phyloP scores from a whole-genome alignment of 2,888 invertebrate species.

The Hyalella azteca region DNA sequence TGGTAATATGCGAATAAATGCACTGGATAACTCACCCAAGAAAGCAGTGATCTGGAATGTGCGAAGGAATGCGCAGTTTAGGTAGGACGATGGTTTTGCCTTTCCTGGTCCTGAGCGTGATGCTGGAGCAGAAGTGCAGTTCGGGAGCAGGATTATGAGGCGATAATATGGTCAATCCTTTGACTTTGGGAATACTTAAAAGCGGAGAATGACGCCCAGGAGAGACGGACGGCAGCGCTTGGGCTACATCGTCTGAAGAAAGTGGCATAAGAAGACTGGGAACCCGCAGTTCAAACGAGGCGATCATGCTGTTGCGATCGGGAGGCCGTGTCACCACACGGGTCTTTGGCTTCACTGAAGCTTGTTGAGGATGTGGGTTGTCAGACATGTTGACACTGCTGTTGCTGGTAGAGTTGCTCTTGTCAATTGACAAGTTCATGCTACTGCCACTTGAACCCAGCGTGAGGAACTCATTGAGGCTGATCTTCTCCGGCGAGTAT shows the following conservation, averaged over 20 bases:
- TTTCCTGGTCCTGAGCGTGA: constrained; percentile 70
- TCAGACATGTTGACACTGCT: constrained; percentile 20
- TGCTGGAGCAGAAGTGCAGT: constrained; percentile 65
- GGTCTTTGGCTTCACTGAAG: constrained; percentile 35
- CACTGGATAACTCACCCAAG: constrained; percentile 49
- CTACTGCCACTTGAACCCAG: constrained; percentile 33
- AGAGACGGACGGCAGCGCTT: constrained; percentile 1
- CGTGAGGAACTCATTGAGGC: constrained; percentile 23
- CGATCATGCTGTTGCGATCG: constrained; percentile 53
- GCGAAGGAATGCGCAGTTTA: constrained; percentile 73
- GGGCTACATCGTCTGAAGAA: background rate
- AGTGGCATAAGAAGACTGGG: constrained; percentile 41
- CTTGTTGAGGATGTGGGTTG: background rate
- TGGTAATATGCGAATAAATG: no score
- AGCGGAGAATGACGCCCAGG: constrained; percentile 24
- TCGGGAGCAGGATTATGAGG: constrained; percentile 78
- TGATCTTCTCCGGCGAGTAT: constrained; percentile 34
- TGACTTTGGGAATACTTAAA: constrained; percentile 62
- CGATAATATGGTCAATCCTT: constrained; percentile 78
- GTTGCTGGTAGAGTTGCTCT: constrained; percentile 42
- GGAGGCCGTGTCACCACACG: constrained; percentile 43
- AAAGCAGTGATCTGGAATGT: constrained; percentile 53
- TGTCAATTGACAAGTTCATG: constrained; percentile 41
- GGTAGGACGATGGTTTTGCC: constrained; percentile 78
- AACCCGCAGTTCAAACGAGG: constrained; percentile 55